Evolutionary conservation across 2,113 vertebrate species (phyloP).

Genomic region (Emydura subglobosa): DNA sequence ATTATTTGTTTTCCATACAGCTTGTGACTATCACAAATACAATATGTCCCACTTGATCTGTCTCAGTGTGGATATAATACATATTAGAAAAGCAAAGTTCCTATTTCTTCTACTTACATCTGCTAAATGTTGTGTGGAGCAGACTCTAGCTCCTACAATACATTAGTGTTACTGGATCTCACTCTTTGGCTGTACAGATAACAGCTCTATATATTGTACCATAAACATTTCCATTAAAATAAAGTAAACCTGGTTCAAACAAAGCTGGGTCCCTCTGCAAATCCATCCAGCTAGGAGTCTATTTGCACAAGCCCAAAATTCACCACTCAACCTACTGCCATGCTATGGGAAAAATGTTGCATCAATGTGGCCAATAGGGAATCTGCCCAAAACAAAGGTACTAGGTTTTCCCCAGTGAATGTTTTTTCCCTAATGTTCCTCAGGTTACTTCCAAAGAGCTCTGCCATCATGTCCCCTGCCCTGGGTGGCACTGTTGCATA

Average conservation of each 20-base stretch:
- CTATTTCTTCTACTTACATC: neutral
- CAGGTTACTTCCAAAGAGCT: neutral
- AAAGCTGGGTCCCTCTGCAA: neutral
- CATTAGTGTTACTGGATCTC: slow-evolving; percentile 1
- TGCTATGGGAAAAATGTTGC: neutral
- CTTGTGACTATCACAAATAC: rapidly evolving
- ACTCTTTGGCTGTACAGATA: neutral
- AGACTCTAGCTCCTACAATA: neutral
- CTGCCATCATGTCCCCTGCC: neutral
- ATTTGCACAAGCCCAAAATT: too few species aligned
- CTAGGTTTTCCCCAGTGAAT: too few species aligned
- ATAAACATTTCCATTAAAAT: neutral
- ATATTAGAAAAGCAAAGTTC: neutral
- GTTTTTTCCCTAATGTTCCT: neutral
- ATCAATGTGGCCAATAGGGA: neutral
- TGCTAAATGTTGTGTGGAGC: neutral
- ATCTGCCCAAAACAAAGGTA: rapidly evolving
- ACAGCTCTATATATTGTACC: neutral
- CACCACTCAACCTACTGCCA: neutral
- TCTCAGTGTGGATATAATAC: neutral
- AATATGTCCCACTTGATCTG: neutral
- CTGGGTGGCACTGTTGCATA: neutral
- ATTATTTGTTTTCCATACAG: too few species aligned
- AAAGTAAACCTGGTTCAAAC: neutral
- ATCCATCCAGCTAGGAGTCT: neutral